Percentiles rank a stretch among this genome's conserved stretches.
Evolutionary conservation across 1,140 invertebrate genomes (phyloP).

Genomic region (Heterodera carotae): DNA sequence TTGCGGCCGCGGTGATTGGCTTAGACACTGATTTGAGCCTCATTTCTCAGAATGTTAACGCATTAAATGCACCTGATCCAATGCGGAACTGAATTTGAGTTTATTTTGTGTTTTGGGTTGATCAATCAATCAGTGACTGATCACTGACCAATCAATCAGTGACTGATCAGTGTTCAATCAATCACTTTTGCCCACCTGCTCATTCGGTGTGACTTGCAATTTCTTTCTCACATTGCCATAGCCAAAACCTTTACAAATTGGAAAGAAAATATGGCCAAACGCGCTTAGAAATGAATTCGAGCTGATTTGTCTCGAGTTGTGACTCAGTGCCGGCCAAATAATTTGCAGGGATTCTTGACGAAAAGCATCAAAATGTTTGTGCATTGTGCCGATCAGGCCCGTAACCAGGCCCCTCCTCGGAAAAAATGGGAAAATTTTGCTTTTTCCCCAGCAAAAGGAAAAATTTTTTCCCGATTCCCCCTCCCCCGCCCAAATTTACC

Average conservation of each 20-base stretch:
- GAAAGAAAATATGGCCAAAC: no score
- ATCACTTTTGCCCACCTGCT: constrained; percentile 35
- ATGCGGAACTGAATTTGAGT: constrained; percentile 51
- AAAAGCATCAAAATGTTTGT: no score
- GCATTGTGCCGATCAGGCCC: no score
- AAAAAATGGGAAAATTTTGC: no score
- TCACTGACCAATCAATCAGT: no score
- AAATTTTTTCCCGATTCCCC: no score
- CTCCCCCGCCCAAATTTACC: no score
- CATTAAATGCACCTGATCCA: constrained; percentile 39
- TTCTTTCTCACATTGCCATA: constrained; percentile 59
- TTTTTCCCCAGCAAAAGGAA: no score
- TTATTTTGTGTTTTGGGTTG: neutral
- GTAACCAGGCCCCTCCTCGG: no score
- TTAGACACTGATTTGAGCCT: constrained; percentile 54
- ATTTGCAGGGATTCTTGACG: constrained; percentile 48
- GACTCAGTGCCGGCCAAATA: constrained; percentile 55
- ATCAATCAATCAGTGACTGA: neutral
- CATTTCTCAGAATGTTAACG: neutral
- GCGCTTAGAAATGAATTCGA: no score
- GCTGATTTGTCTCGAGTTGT: constrained; percentile 51
- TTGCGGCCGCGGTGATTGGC: constrained; percentile 62
- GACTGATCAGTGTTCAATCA: no score
- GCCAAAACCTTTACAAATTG: constrained; percentile 51
- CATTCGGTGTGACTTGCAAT: constrained; percentile 58